Base-by-base conservation (phyloP, 2,113 vertebrate genomes). In the Hypanus sabinus region DNA sequence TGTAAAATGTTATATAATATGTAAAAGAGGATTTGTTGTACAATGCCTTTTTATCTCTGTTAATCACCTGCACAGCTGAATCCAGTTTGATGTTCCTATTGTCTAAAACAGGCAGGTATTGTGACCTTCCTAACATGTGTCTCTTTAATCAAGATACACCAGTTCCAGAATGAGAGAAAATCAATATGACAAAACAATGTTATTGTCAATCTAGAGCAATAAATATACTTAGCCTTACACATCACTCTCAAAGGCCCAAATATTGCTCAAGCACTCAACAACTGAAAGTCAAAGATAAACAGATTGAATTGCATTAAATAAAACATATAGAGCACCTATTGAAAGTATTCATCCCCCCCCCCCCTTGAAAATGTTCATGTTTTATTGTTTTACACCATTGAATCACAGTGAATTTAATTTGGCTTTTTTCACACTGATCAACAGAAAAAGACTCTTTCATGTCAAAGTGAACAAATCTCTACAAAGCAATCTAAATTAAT, bases 221-320 rank as follows among this genome's bases (percentile, higher is more conserved):
- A 97, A 97, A 97, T 94, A 96, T 95, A 96, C 95, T 96, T 96
- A 97, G 95, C 95, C 97, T 96, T 94, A 95, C 94, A 83, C 88
- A 77, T 80, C 87, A 94, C 94, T 95, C 95, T 95, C 95, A 91
- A 36, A 94, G 95, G 95, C 94, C 68, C 70, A 36, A 93, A 93
- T 3, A 30, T 55, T 93, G 68, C 20, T 38, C 36, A n/a, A 93
- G 12, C 9, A 93, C 91, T 93, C 38, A 38, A 93, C 36, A 73
- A 93, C 91, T 46, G 22, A 71, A 93, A 30, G 38, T 46, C 38
- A 75, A 93, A 73, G 65, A 55, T 55, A 91, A 93, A 93, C 91
- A 73, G 20, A 93, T 36, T 60, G n/a, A 60, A 46, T 73, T 93
- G 36, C 24, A 55, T 22, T 16, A 0, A 30, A 93, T 11, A 38